phyloP scores from a whole-genome alignment of 2,888 invertebrate genomes.

The Meandrusa payeni region DNA sequence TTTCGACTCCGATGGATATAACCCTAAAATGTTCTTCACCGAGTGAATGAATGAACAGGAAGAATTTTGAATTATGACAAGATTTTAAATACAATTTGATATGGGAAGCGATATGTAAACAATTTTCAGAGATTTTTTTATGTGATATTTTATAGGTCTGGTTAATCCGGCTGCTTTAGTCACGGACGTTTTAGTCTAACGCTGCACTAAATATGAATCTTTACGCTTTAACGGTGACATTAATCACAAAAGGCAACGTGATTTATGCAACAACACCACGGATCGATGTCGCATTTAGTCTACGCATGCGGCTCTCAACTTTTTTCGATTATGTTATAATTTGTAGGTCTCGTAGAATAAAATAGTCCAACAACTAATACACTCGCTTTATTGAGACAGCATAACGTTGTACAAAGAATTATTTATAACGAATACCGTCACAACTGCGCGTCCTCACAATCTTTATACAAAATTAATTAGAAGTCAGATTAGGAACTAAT shows the following conservation, averaged over 20 bases:
- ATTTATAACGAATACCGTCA: too few relatives aligned
- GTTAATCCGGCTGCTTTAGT: slow-evolving; percentile 58
- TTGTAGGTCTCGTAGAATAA: too few relatives aligned
- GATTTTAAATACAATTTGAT: slow-evolving; percentile 69
- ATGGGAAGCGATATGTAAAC: slow-evolving; percentile 63
- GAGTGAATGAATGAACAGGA: too few relatives aligned
- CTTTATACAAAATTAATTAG: too few relatives aligned
- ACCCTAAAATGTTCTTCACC: slow-evolving; percentile 36
- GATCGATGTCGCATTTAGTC: slow-evolving; percentile 53
- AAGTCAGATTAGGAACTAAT: too few relatives aligned
- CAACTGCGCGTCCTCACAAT: too few relatives aligned
- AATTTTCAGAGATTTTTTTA: slow-evolving; percentile 67
- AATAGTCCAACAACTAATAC: too few relatives aligned
- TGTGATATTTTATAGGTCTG: slow-evolving; percentile 56
- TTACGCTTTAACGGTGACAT: slow-evolving; percentile 71
- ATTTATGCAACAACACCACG: slow-evolving; percentile 61
- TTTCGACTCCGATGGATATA: too few relatives aligned
- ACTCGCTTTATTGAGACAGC: too few relatives aligned
- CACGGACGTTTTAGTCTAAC: slow-evolving; percentile 47
- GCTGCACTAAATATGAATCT: slow-evolving; percentile 75
- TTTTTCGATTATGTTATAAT: too few relatives aligned
- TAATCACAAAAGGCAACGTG: slow-evolving; percentile 73
- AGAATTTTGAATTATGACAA: slow-evolving; percentile 63
- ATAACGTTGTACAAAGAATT: too few relatives aligned
- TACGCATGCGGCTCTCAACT: slow-evolving; percentile 30